A percentile compares a stretch with the other conserved stretches of the same genome.
phyloP scores from a whole-genome alignment of 2,797 vertebrate species.

The Gastrophryne carolinensis region DNA sequence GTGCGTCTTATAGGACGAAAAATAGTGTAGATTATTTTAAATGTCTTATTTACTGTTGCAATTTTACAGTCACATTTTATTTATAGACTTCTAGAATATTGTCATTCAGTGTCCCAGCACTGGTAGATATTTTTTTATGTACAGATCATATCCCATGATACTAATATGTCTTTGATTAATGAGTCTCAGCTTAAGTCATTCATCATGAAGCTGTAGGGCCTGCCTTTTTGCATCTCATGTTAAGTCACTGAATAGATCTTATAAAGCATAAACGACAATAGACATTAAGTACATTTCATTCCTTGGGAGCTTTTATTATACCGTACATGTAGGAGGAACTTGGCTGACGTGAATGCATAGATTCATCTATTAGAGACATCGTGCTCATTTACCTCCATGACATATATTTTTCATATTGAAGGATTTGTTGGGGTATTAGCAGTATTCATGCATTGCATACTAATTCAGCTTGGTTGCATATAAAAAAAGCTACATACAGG shows the following conservation, averaged over 20 bases:
- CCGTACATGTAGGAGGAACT: neutral
- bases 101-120: neutral
- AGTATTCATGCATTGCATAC: neutral
- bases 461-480: neutral
- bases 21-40: too few relatives aligned
- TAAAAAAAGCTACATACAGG: neutral
- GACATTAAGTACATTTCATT: neutral
- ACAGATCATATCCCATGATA: neutral
- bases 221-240: conserved; percentile 17
- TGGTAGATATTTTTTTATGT: neutral
- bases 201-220: conserved; percentile 4
- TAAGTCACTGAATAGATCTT: neutral
- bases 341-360: neutral
- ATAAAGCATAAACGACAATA: neutral
- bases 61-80: too few relatives aligned
- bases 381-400: neutral
- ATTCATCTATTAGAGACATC: neutral
- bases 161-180: conserved; percentile 23
- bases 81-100: too few relatives aligned
- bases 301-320: conserved; percentile 6
- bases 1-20: too few relatives aligned
- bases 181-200: conserved; percentile 5
- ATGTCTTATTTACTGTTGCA: too few relatives aligned
- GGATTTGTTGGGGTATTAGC: neutral
- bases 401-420: neutral